Percentiles rank a stretch among this genome's conserved stretches.
phyloP scores from a whole-genome alignment of 2,113 vertebrate species.

The Thermophis baileyi region DNA sequence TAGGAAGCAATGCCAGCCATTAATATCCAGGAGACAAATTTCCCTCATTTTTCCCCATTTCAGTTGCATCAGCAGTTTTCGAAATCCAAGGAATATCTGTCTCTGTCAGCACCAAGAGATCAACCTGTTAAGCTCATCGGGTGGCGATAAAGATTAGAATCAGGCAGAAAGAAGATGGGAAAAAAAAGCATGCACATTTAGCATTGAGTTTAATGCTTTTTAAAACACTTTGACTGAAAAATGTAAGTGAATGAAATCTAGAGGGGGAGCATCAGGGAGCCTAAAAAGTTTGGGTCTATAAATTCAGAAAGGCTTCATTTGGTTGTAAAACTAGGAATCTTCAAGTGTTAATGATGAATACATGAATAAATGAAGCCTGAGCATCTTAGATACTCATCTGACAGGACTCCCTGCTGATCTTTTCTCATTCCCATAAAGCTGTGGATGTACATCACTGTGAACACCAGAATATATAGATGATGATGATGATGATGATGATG shows the following conservation, averaged over 20 bases:
- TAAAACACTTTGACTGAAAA: neutral
- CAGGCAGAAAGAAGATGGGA: neutral
- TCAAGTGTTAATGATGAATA: neutral
- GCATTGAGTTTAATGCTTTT: neutral
- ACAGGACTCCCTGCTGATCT: neutral
- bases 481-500: no score
- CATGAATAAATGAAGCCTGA: neutral
- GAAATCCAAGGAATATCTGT: neutral
- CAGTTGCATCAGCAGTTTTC: neutral
- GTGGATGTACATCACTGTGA: neutral
- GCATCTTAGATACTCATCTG: neutral
- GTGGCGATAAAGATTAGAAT: neutral
- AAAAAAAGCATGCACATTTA: neutral
- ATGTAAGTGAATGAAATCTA: neutral
- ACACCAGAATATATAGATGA: neutral
- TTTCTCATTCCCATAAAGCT: neutral
- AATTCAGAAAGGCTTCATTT: neutral
- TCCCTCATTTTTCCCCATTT: neutral
- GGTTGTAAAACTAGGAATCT: neutral
- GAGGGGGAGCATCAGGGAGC: neutral
- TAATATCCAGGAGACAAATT: slow-evolving; percentile 15
- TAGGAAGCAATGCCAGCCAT: neutral
- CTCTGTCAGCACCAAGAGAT: neutral
- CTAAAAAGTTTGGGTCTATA: neutral
- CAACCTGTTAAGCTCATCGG: neutral